Conservation (phyloP, 2,888 invertebrate species). For the Macrosiphum euphorbiae region DNA sequence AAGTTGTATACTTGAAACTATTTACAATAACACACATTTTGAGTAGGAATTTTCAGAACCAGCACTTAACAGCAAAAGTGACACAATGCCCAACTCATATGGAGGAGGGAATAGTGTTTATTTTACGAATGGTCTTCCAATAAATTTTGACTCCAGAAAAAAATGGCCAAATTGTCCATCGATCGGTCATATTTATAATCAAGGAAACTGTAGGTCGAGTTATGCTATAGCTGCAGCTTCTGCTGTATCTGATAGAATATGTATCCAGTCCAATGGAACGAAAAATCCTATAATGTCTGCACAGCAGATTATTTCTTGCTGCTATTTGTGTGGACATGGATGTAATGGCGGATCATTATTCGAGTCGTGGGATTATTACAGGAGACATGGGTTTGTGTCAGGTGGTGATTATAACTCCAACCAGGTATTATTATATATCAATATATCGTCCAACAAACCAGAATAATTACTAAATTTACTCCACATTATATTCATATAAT, state of each 20-base stretch:
- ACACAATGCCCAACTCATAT: neutral
- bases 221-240: constrained; percentile 68
- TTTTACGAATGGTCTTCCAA: neutral
- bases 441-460: too few relatives aligned
- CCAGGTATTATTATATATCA: constrained; percentile 58
- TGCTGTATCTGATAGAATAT: constrained; percentile 65
- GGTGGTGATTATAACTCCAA: constrained; percentile 65
- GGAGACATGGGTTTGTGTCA: constrained; percentile 64
- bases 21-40: neutral
- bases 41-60: neutral
- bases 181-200: constrained; percentile 84
- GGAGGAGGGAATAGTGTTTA: neutral
- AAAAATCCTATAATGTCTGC: constrained; percentile 62
- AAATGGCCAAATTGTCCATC: constrained; percentile 89
- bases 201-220: constrained; percentile 91
- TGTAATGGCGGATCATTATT: constrained; percentile 63
- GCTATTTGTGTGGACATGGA: constrained; percentile 64
- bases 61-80: neutral
- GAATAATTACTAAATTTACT: too few relatives aligned
- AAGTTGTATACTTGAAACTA: neutral
- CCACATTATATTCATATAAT: too few relatives aligned
- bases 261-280: constrained; percentile 65
- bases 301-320: constrained; percentile 65
- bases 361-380: constrained; percentile 63
- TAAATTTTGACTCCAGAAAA: constrained; percentile 80